Base-by-base conservation (phyloP, 2,797 vertebrate genomes). In the Amazona finschi region DNA sequence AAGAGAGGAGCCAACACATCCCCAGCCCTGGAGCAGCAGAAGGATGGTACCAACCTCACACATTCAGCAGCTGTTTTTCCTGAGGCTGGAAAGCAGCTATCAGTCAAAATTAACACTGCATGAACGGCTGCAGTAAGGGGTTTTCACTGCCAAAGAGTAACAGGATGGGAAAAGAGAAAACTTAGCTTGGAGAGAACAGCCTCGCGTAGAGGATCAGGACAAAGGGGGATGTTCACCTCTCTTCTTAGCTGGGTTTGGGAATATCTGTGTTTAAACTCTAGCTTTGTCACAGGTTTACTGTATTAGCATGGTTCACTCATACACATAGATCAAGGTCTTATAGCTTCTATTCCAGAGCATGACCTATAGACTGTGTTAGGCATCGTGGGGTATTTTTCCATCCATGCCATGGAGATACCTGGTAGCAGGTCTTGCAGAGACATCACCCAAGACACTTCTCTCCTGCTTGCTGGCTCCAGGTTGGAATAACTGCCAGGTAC, bases 51-150 rank as follows among this genome's bases (percentile, higher is more conserved):
- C 53, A 41, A 52, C 25, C 47, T 47, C 11, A 5, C 64, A 49
- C 75, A 38, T 25, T 62, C 89, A 84, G 85, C 89, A 90, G 75
- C 62, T 92, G 87, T 66, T 90, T 65, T 77, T 87, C 71, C 89
- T 39, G 57, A 74, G 89, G 83, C 75, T 88, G 84, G 79, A 74
- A 94, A 76, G 67, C 87, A 82, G 62, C 47, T 71, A 71, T 90
- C 84, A 53, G 25, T 85, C 84, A 88, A 75, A 90, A 90, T 74
- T 62, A 85, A 72, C 47, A 38, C 78, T 71, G 70, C 61, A 22
- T 53, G 66, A 44, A 52, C 1, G 67, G 57, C 76, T 67, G 47
- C 9, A 1, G 36, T n/a, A 62, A 79, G 44, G 72, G 36, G 2
- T 74, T 61, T 65, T 88, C 41, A 44, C 18, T 62, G 57, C 58